Evolutionary conservation across 2,888 invertebrate genomes (phyloP).

Genomic region (Elmis aenea): DNA sequence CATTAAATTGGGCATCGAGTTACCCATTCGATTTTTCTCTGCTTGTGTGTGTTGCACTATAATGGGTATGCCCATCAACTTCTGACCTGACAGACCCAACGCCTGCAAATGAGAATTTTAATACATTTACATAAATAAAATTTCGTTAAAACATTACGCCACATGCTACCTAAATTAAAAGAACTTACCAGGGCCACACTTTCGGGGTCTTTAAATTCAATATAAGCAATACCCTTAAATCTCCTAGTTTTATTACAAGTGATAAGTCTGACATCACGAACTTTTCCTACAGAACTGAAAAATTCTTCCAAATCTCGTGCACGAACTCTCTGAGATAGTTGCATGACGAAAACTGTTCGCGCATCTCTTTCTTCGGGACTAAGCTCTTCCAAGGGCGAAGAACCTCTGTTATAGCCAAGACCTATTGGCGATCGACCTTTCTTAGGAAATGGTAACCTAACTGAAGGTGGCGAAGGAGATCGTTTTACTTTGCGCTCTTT

Average conservation of each 20-base stretch:
- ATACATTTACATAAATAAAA: conserved; percentile 3
- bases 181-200: conserved; percentile 86
- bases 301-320: conserved; percentile 97
- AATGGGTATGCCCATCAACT: conserved; percentile 91
- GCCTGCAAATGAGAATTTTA: conserved; percentile 57
- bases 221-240: conserved; percentile 99
- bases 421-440: conserved; percentile 39
- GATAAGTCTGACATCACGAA: conserved; percentile 95
- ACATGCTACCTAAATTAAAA: no score
- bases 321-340: conserved; percentile 88
- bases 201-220: conserved; percentile 97
- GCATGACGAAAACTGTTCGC: conserved; percentile 99
- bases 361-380: conserved; percentile 97
- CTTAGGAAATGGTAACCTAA: conserved; percentile 34
- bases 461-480: conserved; percentile 43
- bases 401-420: conserved; percentile 37
- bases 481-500: conserved; percentile 27
- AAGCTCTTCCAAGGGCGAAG: conserved; percentile 65
- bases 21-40: conserved; percentile 89
- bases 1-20: conserved; percentile 76
- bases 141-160: not conserved
- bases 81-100: conserved; percentile 92
- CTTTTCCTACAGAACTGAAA: conserved; percentile 97
- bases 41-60: conserved; percentile 98
- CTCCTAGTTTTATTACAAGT: conserved; percentile 98